Evolutionary conservation across 2,888 invertebrate species (phyloP), one percentile per base, ranked within the genome.

Genomic region (Mimachlamys varia): DNA sequence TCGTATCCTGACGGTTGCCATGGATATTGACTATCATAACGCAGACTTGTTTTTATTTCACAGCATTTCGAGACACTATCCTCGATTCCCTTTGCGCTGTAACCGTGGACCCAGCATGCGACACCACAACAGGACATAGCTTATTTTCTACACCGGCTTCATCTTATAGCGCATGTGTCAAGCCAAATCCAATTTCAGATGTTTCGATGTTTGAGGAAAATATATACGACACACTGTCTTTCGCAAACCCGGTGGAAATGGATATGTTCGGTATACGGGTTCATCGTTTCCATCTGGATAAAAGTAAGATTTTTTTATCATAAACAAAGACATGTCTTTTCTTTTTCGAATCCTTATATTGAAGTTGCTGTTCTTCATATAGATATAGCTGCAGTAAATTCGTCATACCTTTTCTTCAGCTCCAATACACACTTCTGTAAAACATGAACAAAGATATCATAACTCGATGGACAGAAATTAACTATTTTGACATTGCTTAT

Each of bases 111-210:
- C 17, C 76, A 33, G 33, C 76, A 76, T 76, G 76, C 13, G 10
- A 76, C 27, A 76, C 33, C 27, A 76, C 33, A 76, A 7, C 76
- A 76, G 76, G 76, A 76, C 76, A 76, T 33, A 76, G 76, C 13
- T 76, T 76, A 76, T 76, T 76, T 33, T 76, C 76, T 76, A 76
- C 76, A 33, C 76, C 76, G 15, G 76, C 76, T 33, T 12, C 76
- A 76, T 76, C 76, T 27, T 76, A 76, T 22, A 76, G 33, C 33
- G 76, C 76, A 76, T 76, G 76, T 15, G 76, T 76, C 3, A 76
- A 76, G 27, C 76, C 76, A 15, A 33, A 33, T 76, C 76, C 76
- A 33, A 33, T 7, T 12, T 12, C 33, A 27, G 76, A 27, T 27
- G 5, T 76, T 76, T 33, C 76, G 33, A 76, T 76, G 76, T 76